These are phyloP conservation scores for Chelonus formosanus DNA, from an alignment of 2,888 invertebrate genomes.

Conservation along the genomic window DNA sequence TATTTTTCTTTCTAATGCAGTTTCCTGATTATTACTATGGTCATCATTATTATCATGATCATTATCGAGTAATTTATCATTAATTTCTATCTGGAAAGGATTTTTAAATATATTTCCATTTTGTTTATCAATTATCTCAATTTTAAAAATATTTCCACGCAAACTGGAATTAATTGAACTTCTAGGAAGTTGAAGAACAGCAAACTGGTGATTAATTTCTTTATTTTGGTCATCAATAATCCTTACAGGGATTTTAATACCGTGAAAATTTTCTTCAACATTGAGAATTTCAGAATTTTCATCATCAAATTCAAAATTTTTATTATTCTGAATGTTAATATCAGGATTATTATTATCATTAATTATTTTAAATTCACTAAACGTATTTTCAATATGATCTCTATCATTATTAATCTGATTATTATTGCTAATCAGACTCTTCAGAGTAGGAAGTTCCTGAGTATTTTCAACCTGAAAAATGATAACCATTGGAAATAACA, in stretches of 20 bases:
- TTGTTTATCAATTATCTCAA: conserved; percentile 32
- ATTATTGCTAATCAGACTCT: conserved; percentile 52
- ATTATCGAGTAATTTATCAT: too few species aligned
- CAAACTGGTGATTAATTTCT: conserved; percentile 33
- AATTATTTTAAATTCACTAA: conserved; percentile 27
- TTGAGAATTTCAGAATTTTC: not conserved
- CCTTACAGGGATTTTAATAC: conserved; percentile 42
- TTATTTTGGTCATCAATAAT: conserved; percentile 43
- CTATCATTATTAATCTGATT: too few species aligned
- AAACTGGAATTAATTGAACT: conserved; percentile 39
- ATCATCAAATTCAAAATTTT: conserved; percentile 1
- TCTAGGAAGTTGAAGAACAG: conserved; percentile 44
- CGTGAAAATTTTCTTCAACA: conserved; percentile 6
- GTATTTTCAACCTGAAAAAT: conserved; percentile 60
- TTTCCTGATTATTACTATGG: too few species aligned
- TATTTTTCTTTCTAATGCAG: too few species aligned
- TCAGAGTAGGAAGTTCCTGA: conserved; percentile 55
- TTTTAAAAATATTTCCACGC: conserved; percentile 36
- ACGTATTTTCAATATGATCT: too few species aligned
- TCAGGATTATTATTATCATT: conserved; percentile 12
- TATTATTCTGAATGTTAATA: conserved; percentile 24
- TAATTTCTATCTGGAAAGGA: too few species aligned
- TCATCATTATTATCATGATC: too few species aligned
- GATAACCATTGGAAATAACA: conserved; percentile 44
- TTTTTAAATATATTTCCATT: not conserved